Evolutionary conservation across 2,797 vertebrate species (phyloP).

Genomic region (Sardinella longiceps): DNA sequence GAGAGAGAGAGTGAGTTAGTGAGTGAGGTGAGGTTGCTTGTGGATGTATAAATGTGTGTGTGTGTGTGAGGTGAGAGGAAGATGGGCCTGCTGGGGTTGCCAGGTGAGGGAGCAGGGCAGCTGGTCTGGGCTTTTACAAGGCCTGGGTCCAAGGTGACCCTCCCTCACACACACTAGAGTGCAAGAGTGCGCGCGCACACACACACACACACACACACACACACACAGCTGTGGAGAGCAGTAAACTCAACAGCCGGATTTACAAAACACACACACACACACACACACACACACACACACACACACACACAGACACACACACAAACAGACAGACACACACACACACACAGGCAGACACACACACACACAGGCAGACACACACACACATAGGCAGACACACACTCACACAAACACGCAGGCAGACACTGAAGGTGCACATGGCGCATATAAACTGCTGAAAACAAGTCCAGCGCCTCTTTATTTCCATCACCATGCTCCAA

Average conservation of each 20-base stretch:
- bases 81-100: background rate
- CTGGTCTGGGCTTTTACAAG: conserved; percentile 24
- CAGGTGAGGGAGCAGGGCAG: background rate
- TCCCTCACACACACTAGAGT: background rate
- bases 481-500: background rate
- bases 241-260: conserved; percentile 20
- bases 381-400: no score
- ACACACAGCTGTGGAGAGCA: conserved; percentile 5
- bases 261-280: background rate
- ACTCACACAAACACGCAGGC: background rate
- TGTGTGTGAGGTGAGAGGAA: background rate
- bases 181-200: background rate
- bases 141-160: conserved; percentile 15
- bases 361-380: background rate
- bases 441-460: background rate
- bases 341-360: conserved; percentile 1
- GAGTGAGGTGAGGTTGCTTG: no score
- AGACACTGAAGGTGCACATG: background rate
- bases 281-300: background rate
- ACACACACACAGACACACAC: background rate
- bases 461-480: conserved; percentile 2
- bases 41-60: background rate
- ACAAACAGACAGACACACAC: no score
- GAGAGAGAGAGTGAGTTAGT: no score
- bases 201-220: background rate